Conservation (phyloP, 2,888 invertebrate genomes). For the Odontothrips loti region DNA sequence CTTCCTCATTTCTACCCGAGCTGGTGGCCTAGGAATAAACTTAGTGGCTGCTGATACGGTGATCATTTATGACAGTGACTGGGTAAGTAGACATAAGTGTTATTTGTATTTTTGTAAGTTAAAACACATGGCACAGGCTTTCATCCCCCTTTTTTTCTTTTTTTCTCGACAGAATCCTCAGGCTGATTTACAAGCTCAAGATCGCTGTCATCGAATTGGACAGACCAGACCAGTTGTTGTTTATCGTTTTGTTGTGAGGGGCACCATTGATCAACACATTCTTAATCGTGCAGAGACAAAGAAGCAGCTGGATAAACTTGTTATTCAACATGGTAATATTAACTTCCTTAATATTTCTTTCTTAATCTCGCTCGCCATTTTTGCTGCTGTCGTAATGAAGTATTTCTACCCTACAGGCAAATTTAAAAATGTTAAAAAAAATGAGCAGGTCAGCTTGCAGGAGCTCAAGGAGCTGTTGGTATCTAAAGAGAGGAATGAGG, state of each 20-base stretch:
- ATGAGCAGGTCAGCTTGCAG: constrained; percentile 37
- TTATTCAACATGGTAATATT: constrained; percentile 56
- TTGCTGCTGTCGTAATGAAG: background rate
- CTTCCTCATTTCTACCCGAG: constrained; percentile 63
- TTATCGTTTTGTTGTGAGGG: constrained; percentile 57
- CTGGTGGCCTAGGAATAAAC: constrained; percentile 68
- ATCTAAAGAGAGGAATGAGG: constrained; percentile 40
- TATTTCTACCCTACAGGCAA: constrained; percentile 35
- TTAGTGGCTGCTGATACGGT: constrained; percentile 64
- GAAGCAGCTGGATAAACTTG: constrained; percentile 62
- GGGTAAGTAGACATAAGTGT: constrained; percentile 47
- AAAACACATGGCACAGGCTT: too few species aligned
- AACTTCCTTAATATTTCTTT: background rate
- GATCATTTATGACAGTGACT: constrained; percentile 62
- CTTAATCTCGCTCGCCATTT: too few species aligned
- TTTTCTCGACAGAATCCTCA: constrained; percentile 58
- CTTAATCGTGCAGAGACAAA: constrained; percentile 57
- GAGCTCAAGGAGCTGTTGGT: constrained; percentile 43
- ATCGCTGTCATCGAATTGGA: constrained; percentile 68
- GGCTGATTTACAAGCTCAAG: constrained; percentile 65
- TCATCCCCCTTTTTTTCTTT: too few species aligned
- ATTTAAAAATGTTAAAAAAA: constrained; percentile 35
- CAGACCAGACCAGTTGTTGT: constrained; percentile 65
- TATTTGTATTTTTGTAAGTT: background rate
- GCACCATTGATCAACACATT: constrained; percentile 63